Percentiles rank a stretch among this genome's conserved stretches.
Evolutionary conservation across 1,140 invertebrate species (phyloP).

Genomic region (Rhagoletis zephyria): DNA sequence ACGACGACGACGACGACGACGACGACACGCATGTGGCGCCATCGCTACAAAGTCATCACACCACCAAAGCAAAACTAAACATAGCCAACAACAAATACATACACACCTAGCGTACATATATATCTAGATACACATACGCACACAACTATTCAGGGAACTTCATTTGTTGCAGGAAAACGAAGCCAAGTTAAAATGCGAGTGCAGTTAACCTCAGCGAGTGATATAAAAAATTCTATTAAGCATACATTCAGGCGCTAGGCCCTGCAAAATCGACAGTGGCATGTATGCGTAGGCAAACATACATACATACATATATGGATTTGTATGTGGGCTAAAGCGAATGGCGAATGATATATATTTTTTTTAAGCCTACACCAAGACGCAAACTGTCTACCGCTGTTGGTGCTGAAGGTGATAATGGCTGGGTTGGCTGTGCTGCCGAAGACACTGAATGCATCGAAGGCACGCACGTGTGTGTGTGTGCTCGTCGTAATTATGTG

Average conservation of each 20-base stretch:
- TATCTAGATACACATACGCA: background rate
- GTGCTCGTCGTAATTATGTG: conserved; percentile 28
- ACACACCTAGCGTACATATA: background rate
- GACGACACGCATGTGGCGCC: conserved; percentile 12
- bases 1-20: background rate
- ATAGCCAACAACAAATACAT: background rate
- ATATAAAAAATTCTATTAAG: conserved; percentile 68
- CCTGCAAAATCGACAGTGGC: conserved; percentile 48
- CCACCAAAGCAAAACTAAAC: conserved; percentile 41
- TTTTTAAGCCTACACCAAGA: conserved; percentile 59
- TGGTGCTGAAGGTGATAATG: conserved; percentile 47
- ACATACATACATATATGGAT: background rate
- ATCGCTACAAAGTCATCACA: conserved; percentile 27
- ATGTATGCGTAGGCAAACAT: background rate
- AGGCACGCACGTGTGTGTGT: background rate
- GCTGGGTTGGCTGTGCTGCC: conserved; percentile 15
- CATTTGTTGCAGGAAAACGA: conserved; percentile 2
- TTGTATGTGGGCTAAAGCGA: conserved; percentile 57
- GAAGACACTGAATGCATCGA: conserved; percentile 33
- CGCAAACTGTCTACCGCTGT: conserved; percentile 24
- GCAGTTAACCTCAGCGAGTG: conserved; percentile 48
- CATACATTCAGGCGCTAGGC: conserved; percentile 68
- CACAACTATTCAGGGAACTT: background rate
- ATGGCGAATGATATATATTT: conserved; percentile 60
- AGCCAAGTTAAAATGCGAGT: conserved; percentile 45